Base-by-base conservation (phyloP, 2,888 invertebrate species). In the Theretra japonica region DNA sequence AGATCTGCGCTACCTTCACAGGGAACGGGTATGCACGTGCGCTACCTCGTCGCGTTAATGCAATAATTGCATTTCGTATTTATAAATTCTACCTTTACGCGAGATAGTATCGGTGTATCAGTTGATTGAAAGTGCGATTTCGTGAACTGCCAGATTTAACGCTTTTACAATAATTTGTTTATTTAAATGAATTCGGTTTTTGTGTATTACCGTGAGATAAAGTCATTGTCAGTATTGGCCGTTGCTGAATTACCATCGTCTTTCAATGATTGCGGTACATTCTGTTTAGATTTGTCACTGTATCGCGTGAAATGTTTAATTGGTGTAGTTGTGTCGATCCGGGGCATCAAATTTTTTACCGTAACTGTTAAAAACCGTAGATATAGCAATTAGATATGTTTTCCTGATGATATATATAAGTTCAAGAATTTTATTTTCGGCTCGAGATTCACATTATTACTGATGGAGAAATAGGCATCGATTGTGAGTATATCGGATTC, bases 191-290 rank as follows among this genome's bases (percentile, higher is more conserved):
- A 65, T n/a, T 15, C 21, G 1, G 41, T 65, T 5, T 65, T 48
- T 48, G 65, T 48, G 0, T 41, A 33, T 17, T 58, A 58, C 23
- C 25, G 58, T 3, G 25, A 62, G 33, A 41, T 23, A 62, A 62
- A n/a, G n/a, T 11, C 62, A 21, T 62, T 62, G 15, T 33, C 62
- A 5, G 33, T 62, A 8, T 62, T 65, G 41, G 65, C 65, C 23
- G 48, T 48, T 4, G 65, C 48, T 8, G 62, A 62, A 11, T 21
- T 62, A 62, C 62, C 62, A 3, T 2, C 62, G n/a, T 8, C 62
- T 6, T 41, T 65, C 11, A 65, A 65, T 4, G 48, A 33, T 21
- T 62, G 4, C n/a, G 33, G 62, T 3, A 62, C 62, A 62, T 62
- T 62, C 33, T 62, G n/a, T 21, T 7, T 62, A 41, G n/a, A 33